Percentiles rank a stretch among this genome's conserved stretches.
Evolutionary conservation across 64 coral and sea anemone genomes (phyloP).

Genomic region (Platygyra sinensis): DNA sequence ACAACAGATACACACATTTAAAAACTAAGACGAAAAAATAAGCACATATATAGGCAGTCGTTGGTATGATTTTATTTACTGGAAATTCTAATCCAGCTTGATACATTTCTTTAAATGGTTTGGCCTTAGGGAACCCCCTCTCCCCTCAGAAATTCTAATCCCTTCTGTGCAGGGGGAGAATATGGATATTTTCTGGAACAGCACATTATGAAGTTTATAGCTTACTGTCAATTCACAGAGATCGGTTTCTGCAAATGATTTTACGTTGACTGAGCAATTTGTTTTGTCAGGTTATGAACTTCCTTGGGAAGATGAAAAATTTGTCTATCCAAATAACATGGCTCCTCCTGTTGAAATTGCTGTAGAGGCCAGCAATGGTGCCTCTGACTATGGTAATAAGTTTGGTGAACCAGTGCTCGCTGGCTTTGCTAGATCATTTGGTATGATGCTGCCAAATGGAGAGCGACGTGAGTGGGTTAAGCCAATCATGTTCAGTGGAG

Average conservation of each 20-base stretch:
- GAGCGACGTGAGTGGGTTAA: slow-evolving; percentile 95
- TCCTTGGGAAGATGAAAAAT: slow-evolving; percentile 85
- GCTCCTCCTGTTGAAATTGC: slow-evolving; percentile 84
- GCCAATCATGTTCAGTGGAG: slow-evolving; percentile 99
- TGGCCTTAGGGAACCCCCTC: too few species aligned
- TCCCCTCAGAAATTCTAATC: too few species aligned
- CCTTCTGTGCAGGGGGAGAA: too few species aligned
- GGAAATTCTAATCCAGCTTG: too few species aligned
- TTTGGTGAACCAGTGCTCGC: slow-evolving; percentile 97
- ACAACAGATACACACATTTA: too few species aligned
- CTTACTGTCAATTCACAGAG: too few species aligned
- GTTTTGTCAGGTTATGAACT: slow-evolving; percentile 78
- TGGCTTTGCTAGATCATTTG: slow-evolving; percentile 97
- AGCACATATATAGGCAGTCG: too few species aligned
- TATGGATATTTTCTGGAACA: too few species aligned
- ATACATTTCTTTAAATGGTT: too few species aligned
- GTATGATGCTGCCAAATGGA: slow-evolving; percentile 73
- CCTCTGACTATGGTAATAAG: slow-evolving; percentile 98
- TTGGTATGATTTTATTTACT: too few species aligned
- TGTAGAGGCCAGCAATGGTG: slow-evolving; percentile 94
- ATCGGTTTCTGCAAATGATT: background rate
- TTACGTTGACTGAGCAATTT: background rate
- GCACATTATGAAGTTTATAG: too few species aligned
- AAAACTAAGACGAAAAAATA: too few species aligned
- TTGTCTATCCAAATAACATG: slow-evolving; percentile 89